Percentiles rank a stretch among this genome's conserved stretches.
phyloP scores from a whole-genome alignment of 53 echinoderm and acorn worm genomes.

The Henricia sp. region DNA sequence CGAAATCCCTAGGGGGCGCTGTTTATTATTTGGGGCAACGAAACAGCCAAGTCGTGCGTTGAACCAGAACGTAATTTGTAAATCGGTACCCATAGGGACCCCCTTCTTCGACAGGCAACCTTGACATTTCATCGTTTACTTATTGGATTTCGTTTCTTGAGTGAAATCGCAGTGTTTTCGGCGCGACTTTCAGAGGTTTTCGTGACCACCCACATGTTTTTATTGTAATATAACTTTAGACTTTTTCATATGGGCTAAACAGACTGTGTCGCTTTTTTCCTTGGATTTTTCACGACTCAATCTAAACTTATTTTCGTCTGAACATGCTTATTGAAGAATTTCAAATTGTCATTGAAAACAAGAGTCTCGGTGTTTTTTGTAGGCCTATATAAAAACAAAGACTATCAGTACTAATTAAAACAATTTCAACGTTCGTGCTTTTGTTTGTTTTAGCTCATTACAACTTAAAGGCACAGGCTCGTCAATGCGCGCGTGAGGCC shows the following conservation, averaged over 20 bases:
- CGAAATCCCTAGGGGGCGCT: slow-evolving; percentile 50
- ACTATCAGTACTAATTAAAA: too few relatives aligned
- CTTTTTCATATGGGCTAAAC: background rate
- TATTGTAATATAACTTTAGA: background rate
- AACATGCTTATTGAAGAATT: too few relatives aligned
- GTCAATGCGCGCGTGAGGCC: too few relatives aligned
- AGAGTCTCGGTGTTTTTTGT: too few relatives aligned
- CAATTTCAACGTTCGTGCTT: too few relatives aligned
- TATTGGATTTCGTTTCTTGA: slow-evolving; percentile 22
- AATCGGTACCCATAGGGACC: background rate
- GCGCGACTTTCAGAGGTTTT: background rate
- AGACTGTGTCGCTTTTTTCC: too few relatives aligned
- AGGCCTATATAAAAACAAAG: too few relatives aligned
- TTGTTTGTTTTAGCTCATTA: too few relatives aligned
- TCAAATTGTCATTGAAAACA: too few relatives aligned
- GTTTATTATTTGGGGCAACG: background rate
- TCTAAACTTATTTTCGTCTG: too few relatives aligned
- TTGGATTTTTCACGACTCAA: too few relatives aligned
- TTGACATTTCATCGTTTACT: slow-evolving; percentile 34
- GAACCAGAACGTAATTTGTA: slow-evolving; percentile 14
- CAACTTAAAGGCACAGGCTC: too few relatives aligned
- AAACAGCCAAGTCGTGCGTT: background rate
- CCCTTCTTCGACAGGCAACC: slow-evolving; percentile 8
- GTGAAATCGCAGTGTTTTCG: slow-evolving; percentile 26
- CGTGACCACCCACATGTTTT: background rate